These are phyloP conservation scores for Eudasyphora cyanicolor DNA, from an alignment of 2,888 invertebrate species.

Conservation along the genomic window DNA sequence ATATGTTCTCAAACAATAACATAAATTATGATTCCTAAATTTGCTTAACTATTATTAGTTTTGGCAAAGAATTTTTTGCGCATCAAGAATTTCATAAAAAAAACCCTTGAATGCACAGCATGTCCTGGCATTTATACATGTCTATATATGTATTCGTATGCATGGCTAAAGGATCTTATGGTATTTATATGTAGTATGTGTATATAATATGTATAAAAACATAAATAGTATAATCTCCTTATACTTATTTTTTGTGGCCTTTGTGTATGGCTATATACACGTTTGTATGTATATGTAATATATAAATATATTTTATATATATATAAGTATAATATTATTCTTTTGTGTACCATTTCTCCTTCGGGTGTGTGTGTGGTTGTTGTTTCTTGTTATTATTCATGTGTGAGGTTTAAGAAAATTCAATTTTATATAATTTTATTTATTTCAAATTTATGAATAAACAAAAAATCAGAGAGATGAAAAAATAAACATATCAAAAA, in stretches of 20 bases:
- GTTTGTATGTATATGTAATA: too few relatives aligned
- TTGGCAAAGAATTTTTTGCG: not conserved
- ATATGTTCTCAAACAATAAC: not conserved
- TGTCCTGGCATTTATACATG: not conserved
- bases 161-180: not conserved
- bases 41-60: not conserved
- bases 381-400: not conserved
- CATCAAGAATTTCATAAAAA: not conserved
- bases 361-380: not conserved
- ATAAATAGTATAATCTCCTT: constrained; percentile 1
- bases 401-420: not conserved
- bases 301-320: too few relatives aligned
- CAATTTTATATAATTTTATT: not conserved
- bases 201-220: not conserved
- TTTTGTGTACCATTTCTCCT: too few relatives aligned
- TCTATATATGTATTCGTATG: not conserved
- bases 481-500: not conserved
- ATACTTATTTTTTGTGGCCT: not conserved
- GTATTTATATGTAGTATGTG: not conserved
- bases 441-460: not conserved
- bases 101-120: not conserved
- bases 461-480: too few relatives aligned
- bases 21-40: too few relatives aligned
- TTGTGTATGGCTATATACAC: not conserved
- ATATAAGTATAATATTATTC: too few relatives aligned